Conservation (phyloP, 2,113 vertebrate species). For the Leucosticte australis region DNA sequence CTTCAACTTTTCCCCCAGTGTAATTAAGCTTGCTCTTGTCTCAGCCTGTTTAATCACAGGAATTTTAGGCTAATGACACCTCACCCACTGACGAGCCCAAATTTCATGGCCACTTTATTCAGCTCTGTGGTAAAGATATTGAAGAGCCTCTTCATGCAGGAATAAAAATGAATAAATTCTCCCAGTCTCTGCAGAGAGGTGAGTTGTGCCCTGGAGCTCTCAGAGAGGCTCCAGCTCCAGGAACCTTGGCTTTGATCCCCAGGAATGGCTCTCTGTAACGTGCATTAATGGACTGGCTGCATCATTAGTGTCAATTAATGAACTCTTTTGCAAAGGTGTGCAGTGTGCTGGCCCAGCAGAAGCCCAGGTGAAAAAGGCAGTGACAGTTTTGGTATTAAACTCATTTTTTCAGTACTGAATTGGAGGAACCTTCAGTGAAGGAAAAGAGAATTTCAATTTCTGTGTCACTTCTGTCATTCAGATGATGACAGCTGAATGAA, state of each 20-base stretch:
- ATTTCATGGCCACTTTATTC: not conserved
- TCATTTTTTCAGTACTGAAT: not conserved
- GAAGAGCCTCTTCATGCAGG: not conserved
- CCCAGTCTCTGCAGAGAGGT: not conserved
- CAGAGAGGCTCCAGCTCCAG: not conserved
- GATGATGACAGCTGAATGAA: not conserved
- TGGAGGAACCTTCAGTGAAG: not conserved
- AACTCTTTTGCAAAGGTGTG: not conserved
- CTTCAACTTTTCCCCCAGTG: not conserved
- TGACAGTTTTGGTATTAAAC: accelerated
- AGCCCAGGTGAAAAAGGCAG: not conserved
- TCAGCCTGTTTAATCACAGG: not conserved
- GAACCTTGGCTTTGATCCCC: not conserved
- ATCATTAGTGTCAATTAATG: not conserved
- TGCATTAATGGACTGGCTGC: not conserved
- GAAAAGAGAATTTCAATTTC: not conserved
- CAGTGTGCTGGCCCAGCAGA: not conserved
- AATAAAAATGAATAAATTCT: not conserved
- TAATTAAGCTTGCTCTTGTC: not conserved
- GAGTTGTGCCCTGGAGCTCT: not conserved
- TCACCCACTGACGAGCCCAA: not conserved
- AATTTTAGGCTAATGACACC: not conserved
- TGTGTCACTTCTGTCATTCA: not conserved
- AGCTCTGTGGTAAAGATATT: not conserved
- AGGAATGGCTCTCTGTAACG: not conserved